These are phyloP conservation scores for Brachypodius melanocephalos DNA, from an alignment of 2,113 vertebrate genomes.

Conservation along the genomic window DNA sequence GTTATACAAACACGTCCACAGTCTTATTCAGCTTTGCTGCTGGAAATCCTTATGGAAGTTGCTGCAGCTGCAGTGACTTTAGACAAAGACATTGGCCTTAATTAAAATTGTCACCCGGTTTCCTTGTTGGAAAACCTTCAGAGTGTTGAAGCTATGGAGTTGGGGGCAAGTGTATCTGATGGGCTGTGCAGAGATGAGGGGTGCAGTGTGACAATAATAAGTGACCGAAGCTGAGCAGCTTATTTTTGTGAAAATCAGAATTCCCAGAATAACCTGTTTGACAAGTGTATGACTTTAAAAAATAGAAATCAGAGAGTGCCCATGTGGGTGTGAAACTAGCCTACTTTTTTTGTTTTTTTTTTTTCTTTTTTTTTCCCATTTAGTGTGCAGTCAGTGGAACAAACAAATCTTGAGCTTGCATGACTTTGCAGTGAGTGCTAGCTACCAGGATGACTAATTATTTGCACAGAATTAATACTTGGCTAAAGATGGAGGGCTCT, in stretches of 20 bases:
- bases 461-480: background rate
- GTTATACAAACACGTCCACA: background rate
- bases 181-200: background rate
- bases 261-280: constrained; percentile 76
- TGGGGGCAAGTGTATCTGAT: background rate
- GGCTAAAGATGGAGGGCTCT: background rate
- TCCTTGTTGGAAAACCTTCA: background rate
- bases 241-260: constrained; percentile 56
- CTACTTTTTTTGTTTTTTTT: background rate
- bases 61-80: background rate
- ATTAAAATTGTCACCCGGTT: background rate
- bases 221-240: background rate
- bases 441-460: constrained; percentile 65
- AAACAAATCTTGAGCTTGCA: constrained; percentile 47
- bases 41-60: constrained; percentile 7
- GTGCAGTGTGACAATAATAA: background rate
- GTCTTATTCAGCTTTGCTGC: background rate
- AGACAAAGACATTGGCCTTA: constrained; percentile 26
- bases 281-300: constrained; percentile 57
- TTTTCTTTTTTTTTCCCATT: background rate
- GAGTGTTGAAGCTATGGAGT: background rate
- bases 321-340: constrained; percentile 38
- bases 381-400: constrained; percentile 18
- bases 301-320: constrained; percentile 42
- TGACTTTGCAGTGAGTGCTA: constrained; percentile 46